Evolutionary conservation across 2,797 vertebrate genomes (phyloP).

Genomic region (Uromys caudimaculatus): DNA sequence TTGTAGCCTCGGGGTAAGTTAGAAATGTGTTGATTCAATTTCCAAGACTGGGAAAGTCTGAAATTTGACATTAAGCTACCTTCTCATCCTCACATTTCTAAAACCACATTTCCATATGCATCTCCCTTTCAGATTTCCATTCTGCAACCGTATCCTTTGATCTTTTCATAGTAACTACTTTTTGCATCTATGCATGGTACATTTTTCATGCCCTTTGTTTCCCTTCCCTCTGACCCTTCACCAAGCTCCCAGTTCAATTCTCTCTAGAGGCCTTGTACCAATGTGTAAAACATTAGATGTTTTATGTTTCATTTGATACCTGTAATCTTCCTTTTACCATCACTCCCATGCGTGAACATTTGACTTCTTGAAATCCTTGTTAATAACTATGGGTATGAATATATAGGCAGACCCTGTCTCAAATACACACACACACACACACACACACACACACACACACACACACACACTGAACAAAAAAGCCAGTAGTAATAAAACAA

Average conservation of each 20-base stretch:
- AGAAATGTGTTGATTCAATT: background rate
- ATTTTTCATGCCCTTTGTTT: background rate
- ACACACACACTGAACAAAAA: background rate
- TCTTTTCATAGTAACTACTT: background rate
- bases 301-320: background rate
- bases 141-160: accelerated
- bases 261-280: background rate
- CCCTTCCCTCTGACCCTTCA: background rate
- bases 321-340: background rate
- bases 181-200: accelerated
- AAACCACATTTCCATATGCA: background rate
- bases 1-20: background rate
- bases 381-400: background rate
- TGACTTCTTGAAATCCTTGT: background rate
- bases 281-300: background rate
- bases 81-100: background rate
- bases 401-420: background rate
- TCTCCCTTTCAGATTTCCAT: background rate
- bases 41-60: background rate
- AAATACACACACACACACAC: background rate
- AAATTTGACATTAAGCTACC: background rate
- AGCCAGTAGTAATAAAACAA: background rate
- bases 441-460: background rate
- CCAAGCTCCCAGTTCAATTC: background rate
- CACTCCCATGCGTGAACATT: background rate